Evolutionary conservation across 2,113 vertebrate species (phyloP).

Genomic region (Lanius collurio): DNA sequence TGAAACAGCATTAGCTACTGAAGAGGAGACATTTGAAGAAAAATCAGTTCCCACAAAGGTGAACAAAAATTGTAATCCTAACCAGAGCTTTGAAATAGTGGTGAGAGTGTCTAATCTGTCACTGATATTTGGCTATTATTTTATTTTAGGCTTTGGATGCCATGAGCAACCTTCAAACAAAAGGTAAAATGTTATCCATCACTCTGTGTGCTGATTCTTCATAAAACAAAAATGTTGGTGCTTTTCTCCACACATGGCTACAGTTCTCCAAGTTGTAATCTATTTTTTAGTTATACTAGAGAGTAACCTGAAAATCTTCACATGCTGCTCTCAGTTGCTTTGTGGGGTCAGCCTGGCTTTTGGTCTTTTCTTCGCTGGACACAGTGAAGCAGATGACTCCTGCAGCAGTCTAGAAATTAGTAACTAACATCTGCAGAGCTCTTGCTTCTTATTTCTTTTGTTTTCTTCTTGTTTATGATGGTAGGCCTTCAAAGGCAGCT

Average conservation of each 20-base stretch:
- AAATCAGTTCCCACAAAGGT: background rate
- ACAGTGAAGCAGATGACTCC: background rate
- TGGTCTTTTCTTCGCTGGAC: fast-evolving
- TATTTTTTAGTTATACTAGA: background rate
- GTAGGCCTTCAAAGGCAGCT: background rate
- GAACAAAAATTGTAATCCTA: background rate
- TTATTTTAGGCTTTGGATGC: constrained; percentile 48
- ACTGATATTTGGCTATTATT: constrained; percentile 26
- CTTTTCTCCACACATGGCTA: background rate
- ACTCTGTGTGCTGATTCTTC: background rate
- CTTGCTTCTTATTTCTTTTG: background rate
- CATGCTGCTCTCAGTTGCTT: background rate
- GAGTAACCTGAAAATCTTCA: background rate
- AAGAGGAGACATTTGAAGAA: background rate
- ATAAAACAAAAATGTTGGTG: background rate
- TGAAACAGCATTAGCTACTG: background rate
- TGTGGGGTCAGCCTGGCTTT: background rate
- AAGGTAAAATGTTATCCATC: constrained; percentile 48
- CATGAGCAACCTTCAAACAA: background rate
- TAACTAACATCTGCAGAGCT: background rate
- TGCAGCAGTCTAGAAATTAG: background rate
- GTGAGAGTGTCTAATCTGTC: background rate
- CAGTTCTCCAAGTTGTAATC: background rate
- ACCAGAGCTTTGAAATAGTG: background rate
- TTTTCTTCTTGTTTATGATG: background rate